Evolutionary conservation across 2,113 vertebrate genomes (phyloP).

Genomic region (Istiophorus platypterus): DNA sequence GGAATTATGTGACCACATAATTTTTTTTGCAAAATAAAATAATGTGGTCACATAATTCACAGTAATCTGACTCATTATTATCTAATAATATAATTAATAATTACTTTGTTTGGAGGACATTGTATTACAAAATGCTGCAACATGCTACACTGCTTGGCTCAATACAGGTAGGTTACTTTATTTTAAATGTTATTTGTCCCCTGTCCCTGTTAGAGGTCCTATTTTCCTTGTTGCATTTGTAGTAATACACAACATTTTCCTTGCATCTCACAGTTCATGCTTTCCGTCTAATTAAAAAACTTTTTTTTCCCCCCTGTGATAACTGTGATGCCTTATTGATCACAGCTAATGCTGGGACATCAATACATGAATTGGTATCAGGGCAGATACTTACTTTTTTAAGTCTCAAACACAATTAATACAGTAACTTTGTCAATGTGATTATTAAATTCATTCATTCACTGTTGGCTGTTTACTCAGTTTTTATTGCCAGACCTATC

Average conservation of each 20-base stretch:
- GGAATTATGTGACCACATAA: neutral
- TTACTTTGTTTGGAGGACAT: neutral
- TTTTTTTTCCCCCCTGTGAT: neutral
- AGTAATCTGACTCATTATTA: neutral
- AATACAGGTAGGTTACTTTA: neutral
- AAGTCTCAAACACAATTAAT: neutral
- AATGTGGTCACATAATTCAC: neutral
- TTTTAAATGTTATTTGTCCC: neutral
- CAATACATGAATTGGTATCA: too few relatives aligned
- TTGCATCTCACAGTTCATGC: too few relatives aligned
- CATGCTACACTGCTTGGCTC: neutral
- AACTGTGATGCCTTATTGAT: neutral
- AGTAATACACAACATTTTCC: neutral
- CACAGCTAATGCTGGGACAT: neutral
- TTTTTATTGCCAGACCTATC: neutral
- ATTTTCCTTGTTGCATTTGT: neutral
- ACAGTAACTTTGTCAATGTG: neutral
- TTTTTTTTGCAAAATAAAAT: conserved; percentile 8
- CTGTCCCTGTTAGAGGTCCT: neutral
- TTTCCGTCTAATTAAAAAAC: too few relatives aligned
- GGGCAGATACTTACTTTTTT: neutral
- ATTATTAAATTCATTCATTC: neutral
- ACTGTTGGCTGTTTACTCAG: neutral
- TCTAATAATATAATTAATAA: too few relatives aligned
- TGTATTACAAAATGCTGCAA: neutral